phyloP scores from a whole-genome alignment of 2,888 invertebrate species.

The Drosophila meridiana region DNA sequence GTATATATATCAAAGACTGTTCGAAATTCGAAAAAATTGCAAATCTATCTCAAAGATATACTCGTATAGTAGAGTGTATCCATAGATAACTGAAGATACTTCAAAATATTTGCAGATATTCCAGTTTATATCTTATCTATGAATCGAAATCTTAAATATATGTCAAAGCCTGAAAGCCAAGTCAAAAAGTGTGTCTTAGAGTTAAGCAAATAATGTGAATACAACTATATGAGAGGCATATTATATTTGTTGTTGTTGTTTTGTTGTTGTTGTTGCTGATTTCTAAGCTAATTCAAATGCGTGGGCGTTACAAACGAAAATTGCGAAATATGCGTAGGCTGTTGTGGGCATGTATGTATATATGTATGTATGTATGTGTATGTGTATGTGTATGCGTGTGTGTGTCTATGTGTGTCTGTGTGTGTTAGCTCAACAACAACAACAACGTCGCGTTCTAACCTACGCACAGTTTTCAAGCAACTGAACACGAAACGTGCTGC shows the following conservation, averaged over 20 bases:
- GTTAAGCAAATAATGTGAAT: slow-evolving; percentile 44
- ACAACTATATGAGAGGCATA: slow-evolving; percentile 63
- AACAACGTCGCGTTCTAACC: slow-evolving; percentile 62
- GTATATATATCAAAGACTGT: neutral
- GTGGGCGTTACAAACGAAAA: slow-evolving; percentile 80
- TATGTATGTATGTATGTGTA: neutral
- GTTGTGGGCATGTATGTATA: slow-evolving; percentile 13
- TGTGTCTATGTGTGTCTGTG: no score
- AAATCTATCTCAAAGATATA: neutral
- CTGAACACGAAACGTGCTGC: slow-evolving; percentile 41
- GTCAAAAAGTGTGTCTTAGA: slow-evolving; percentile 11
- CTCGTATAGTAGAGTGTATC: no score
- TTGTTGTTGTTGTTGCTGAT: slow-evolving; percentile 31
- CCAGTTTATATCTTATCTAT: neutral
- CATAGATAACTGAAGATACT: neutral
- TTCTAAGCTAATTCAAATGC: slow-evolving; percentile 78
- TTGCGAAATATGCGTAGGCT: slow-evolving; percentile 80
- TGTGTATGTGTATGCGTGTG: neutral
- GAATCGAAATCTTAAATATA: neutral
- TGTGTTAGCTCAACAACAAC: slow-evolving; percentile 5
- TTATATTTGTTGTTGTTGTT: slow-evolving; percentile 45
- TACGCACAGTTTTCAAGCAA: slow-evolving; percentile 70
- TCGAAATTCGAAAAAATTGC: neutral
- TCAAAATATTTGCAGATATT: neutral
- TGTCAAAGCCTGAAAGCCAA: neutral